Base-by-base conservation (phyloP, 2,888 invertebrate species). In the Cloeon dipterum region DNA sequence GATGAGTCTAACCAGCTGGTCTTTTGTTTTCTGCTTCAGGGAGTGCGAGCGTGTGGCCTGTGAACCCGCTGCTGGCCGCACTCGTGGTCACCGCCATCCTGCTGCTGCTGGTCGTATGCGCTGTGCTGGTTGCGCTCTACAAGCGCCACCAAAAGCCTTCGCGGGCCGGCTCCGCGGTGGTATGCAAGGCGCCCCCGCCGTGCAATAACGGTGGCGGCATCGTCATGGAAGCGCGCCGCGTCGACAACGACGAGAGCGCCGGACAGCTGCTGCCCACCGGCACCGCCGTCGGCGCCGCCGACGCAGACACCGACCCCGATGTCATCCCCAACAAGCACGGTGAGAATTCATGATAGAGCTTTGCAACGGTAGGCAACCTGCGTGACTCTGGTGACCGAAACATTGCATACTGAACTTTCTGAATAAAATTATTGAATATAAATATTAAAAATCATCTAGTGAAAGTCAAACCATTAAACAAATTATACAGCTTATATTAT, bases 321-420 rank as follows among this genome's bases (percentile, higher is more conserved):
- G 79, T 83, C 49, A 82, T 83, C 58, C 76, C 82, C 45, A 79
- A 77, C 63, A 75, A 83, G 58, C 81, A 82, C 59, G 82, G 83
- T 83, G 51, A 67, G 70, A 56, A n/a, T n/a, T n/a, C n/a, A n/a
- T n/a, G n/a, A n/a, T n/a, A n/a, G n/a, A n/a, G n/a, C n/a, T n/a
- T n/a, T n/a, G n/a, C n/a, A n/a, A n/a, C n/a, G n/a, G n/a, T n/a
- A n/a, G n/a, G n/a, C n/a, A n/a, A n/a, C n/a, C n/a, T n/a, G n/a
- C n/a, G n/a, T n/a, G n/a, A n/a, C n/a, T n/a, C n/a, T n/a, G n/a
- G n/a, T n/a, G n/a, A n/a, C n/a, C n/a, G n/a, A n/a, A n/a, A n/a
- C n/a, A n/a, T n/a, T n/a, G n/a, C n/a, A n/a, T n/a, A n/a, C n/a
- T n/a, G n/a, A n/a, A n/a, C n/a, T n/a, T n/a, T n/a, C n/a, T n/a